A percentile compares a stretch with the other conserved stretches of the same genome.
phyloP scores from a whole-genome alignment of 1,140 invertebrate genomes.

The Ceratina australensis region DNA sequence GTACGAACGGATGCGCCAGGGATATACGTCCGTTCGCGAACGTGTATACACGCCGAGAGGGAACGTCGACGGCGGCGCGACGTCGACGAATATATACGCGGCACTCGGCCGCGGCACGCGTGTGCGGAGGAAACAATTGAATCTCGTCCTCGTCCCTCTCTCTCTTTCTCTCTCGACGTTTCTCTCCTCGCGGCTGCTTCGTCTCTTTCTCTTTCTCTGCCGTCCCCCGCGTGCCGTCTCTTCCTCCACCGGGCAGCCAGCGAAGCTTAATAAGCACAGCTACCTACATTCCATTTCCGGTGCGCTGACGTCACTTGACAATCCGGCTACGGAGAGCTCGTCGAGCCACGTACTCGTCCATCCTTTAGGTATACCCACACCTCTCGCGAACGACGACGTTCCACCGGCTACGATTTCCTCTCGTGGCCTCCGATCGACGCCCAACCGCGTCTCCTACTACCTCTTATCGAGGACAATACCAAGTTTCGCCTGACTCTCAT shows the following conservation, averaged over 20 bases:
- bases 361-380: conserved; percentile 54
- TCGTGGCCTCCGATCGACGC: conserved; percentile 33
- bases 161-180: conserved; percentile 29
- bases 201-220: conserved; percentile 48
- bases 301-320: conserved; percentile 76
- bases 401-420: conserved; percentile 22
- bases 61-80: conserved; percentile 29
- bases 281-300: conserved; percentile 80
- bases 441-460: conserved; percentile 2
- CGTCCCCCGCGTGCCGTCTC: conserved; percentile 1
- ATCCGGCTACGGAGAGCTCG: conserved; percentile 69
- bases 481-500: background rate
- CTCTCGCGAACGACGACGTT: conserved; percentile 24
- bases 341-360: conserved; percentile 55
- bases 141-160: conserved; percentile 66
- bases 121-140: conserved; percentile 79
- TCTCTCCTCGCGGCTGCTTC: conserved; percentile 24
- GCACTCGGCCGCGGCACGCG: conserved; percentile 71
- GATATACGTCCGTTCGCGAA: conserved; percentile 45
- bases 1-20: conserved; percentile 64
- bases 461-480: no score
- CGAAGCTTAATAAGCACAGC: conserved; percentile 78
- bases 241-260: conserved; percentile 38
- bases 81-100: conserved; percentile 55
- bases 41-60: conserved; percentile 50